Evolutionary conservation across 2,797 vertebrate genomes (phyloP), one percentile per base, ranked within the genome.

Genomic region (Manis pentadactyla): DNA sequence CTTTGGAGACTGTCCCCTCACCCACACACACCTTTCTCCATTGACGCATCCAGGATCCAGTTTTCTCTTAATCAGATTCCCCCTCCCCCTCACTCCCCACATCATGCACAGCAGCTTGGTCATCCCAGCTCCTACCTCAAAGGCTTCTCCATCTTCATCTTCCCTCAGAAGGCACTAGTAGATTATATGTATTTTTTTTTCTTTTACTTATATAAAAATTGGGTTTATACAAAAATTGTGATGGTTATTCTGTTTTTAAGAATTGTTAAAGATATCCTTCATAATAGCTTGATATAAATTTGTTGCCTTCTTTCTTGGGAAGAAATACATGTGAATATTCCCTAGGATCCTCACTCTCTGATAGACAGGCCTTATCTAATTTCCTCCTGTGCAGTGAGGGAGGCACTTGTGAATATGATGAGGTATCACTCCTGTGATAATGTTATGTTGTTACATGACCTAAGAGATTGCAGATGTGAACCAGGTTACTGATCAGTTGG

Each of bases 1-100:
- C 78, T 18, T 1, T 4, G 10, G 42, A 15, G 51, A 23, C 12
- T 2, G 0, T 25, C 31, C n/a, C 31, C 18, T 2, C 7, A 14
- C 27, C 39, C 19, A 15, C 83, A 46, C 46, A 46, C 46, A 13
- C 19, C 53, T 78, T 19, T 74, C 31, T 37, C 4, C 39, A 34
- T 23, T 5, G 11, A 23, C 12, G 25, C 39, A 27, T 5, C 34
- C 11, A 69, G 37, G 25, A 14, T 42, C 18, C 46, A 10, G 12
- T 34, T 29, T 51, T 31, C 51, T 75, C 34, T 82, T 12, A 23
- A 25, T 34, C 27, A 39, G 1, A 19, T 89, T 15, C 37, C 14
- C 23, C 25, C 19, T 15, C 34, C 23, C 59, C 31, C 49, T 61
- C 6, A 10, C 8, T 71, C 39, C 37, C 46, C 1, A 5, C 5